Percentiles rank a stretch among this genome's conserved stretches.
phyloP scores from a whole-genome alignment of 2,797 vertebrate species.

The Mastacembelus armatus region DNA sequence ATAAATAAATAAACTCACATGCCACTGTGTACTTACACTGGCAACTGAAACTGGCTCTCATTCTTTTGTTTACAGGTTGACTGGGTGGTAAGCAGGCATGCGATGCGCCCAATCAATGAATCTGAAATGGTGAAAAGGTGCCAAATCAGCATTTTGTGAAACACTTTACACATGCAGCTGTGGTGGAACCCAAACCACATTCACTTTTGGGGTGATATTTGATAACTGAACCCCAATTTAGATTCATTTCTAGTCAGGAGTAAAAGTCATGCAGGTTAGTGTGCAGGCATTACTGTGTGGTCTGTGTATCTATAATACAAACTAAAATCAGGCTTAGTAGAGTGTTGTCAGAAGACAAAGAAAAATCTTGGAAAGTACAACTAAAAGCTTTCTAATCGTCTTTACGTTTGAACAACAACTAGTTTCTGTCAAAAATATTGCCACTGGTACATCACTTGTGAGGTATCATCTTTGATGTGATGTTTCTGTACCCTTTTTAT shows the following conservation, averaged over 20 bases:
- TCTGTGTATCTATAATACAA: constrained; percentile 9
- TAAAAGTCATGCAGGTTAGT: not conserved
- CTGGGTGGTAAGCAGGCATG: constrained; percentile 9
- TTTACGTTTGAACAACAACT: constrained; percentile 9
- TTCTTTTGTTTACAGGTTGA: constrained; percentile 22
- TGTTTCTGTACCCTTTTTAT: constrained; percentile 18
- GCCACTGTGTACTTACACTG: not conserved
- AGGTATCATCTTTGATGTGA: constrained; percentile 21
- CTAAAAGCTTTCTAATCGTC: constrained; percentile 16
- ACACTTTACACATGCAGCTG: not conserved
- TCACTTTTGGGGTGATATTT: not conserved
- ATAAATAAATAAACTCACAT: constrained; percentile 25
- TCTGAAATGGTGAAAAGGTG: constrained; percentile 31
- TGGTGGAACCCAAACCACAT: not conserved
- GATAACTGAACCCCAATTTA: not conserved
- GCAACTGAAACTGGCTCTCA: constrained; percentile 12
- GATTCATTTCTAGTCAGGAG: not conserved
- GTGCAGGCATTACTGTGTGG: not conserved
- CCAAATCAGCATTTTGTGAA: constrained; percentile 16
- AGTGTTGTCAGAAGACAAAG: no score
- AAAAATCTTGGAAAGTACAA: no score
- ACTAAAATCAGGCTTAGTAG: not conserved
- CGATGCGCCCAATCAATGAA: constrained; percentile 13
- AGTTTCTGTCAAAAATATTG: constrained; percentile 17
- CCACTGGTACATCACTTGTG: constrained; percentile 2